These are phyloP conservation scores for Caradrina kadenii DNA, from an alignment of 2,888 invertebrate species.

Conservation along the genomic window DNA sequence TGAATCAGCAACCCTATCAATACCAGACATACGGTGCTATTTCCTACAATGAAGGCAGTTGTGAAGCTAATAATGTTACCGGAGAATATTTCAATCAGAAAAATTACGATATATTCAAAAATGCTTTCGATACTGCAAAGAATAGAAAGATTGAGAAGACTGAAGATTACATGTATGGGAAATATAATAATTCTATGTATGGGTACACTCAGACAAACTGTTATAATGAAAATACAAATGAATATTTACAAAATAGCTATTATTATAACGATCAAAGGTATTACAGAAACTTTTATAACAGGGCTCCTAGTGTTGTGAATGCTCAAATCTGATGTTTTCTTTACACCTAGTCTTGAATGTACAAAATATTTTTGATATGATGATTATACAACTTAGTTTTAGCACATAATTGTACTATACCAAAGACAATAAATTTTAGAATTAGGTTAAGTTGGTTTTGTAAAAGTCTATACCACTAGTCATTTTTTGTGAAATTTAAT, in stretches of 20 bases:
- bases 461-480: slow-evolving; percentile 82
- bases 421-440: slow-evolving; percentile 77
- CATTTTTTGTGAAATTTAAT: slow-evolving; percentile 75
- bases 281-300: slow-evolving; percentile 83
- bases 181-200: slow-evolving; percentile 73
- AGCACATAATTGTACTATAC: slow-evolving; percentile 58
- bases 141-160: slow-evolving; percentile 76
- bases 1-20: slow-evolving; percentile 75
- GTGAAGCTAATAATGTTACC: slow-evolving; percentile 60
- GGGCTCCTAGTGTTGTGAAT: slow-evolving; percentile 79
- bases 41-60: slow-evolving; percentile 68
- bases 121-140: slow-evolving; percentile 89
- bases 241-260: slow-evolving; percentile 78
- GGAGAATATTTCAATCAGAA: slow-evolving; percentile 86
- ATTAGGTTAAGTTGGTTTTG: slow-evolving; percentile 69
- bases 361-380: slow-evolving; percentile 60
- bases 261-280: slow-evolving; percentile 84
- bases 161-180: slow-evolving; percentile 74
- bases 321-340: slow-evolving; percentile 78
- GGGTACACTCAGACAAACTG: slow-evolving; percentile 77
- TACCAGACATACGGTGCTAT: slow-evolving; percentile 72
- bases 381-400: slow-evolving; percentile 58
- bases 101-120: slow-evolving; percentile 91
- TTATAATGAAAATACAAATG: slow-evolving; percentile 73
- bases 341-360: slow-evolving; percentile 66